phyloP scores from a whole-genome alignment of 2,797 vertebrate species.

The Varecia variegata region DNA sequence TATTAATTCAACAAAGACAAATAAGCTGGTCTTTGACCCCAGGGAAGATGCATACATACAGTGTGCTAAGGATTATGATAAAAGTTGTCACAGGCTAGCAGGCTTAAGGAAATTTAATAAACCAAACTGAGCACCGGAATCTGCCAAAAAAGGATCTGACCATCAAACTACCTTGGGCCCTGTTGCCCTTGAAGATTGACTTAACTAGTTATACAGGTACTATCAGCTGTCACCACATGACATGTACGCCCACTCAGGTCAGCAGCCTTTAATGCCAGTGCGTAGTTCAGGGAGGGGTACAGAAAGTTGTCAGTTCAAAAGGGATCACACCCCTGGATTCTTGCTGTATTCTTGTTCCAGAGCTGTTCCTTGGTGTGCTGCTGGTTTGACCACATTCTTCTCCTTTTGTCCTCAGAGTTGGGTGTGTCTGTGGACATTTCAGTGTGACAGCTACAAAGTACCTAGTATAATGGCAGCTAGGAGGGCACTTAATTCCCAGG shows the following conservation, averaged over 20 bases:
- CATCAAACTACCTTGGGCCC: background rate
- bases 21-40: background rate
- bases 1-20: background rate
- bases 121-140: background rate
- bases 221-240: background rate
- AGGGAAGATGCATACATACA: background rate
- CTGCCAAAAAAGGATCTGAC: background rate
- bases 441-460: background rate
- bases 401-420: background rate
- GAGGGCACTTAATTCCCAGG: no score
- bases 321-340: background rate
- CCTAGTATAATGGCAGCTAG: background rate
- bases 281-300: no score
- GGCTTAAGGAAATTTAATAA: background rate
- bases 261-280: background rate
- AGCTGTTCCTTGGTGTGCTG: background rate
- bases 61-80: background rate
- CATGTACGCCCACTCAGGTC: background rate
- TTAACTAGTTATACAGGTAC: background rate
- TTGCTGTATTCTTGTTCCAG: background rate
- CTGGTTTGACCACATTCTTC: background rate
- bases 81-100: background rate
- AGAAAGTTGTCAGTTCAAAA: background rate
- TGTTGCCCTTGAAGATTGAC: background rate
- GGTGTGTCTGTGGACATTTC: background rate